Base-by-base conservation (phyloP, 2,113 vertebrate genomes). In the Neogale vison region DNA sequence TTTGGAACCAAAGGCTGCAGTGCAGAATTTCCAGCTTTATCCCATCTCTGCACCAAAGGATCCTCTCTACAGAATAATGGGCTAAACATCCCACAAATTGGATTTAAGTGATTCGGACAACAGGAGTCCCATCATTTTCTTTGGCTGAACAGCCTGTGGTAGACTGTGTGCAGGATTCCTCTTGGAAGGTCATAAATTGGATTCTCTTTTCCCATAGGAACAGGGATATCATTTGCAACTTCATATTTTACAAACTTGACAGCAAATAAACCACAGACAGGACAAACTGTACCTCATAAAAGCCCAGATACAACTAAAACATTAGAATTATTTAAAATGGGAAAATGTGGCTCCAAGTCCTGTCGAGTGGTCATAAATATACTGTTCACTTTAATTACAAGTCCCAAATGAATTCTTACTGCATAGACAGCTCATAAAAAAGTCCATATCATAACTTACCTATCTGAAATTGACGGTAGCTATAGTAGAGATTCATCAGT, bases 121-220 rank as follows among this genome's bases (percentile, higher is more conserved):
- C 94, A 55, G 11, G 90, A 87, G 59, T 88, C 24, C 81, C 81
- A 36, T 96, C 86, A 85, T 97, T 97, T 96, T 92, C 93, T 97
- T 91, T 79, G 92, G 18, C 95, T 94, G 39, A 89, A 31, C 67
- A 55, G 93, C 52, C 65, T 55, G 3, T 13, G 50, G 83, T 90
- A 90, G 90, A 93, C 82, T 92, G 42, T 94, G 59, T 57, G 39
- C 34, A 72, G 39, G 83, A 82, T 92, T 96, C 92, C 79, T 97
- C 77, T 82, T 86, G 59, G 77, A 86, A 82, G 90, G 85, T 93
- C 92, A 72, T 93, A 96, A 84, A 88, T 93, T 97, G 76, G 90
- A 93, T 97, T 96, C 14, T 89, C 24, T 90, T 95, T 92, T 95
- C 90, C 81, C 76, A 57, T 36, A 69, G 87, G n/a, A 91, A 74